phyloP scores from a whole-genome alignment of 2,888 invertebrate genomes.

The Operophtera brumata region DNA sequence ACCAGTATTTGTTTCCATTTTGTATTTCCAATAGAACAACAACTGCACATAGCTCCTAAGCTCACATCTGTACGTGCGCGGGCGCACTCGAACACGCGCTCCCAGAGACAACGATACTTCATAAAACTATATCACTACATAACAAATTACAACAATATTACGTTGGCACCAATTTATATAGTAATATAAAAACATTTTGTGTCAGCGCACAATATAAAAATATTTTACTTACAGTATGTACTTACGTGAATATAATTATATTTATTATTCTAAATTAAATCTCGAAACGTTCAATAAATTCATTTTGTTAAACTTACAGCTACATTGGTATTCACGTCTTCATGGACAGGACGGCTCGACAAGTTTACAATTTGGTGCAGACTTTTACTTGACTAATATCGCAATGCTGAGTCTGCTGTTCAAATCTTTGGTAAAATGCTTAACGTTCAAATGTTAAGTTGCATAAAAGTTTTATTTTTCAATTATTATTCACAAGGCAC shows the following conservation, averaged over 20 bases:
- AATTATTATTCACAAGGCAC: constrained; percentile 26
- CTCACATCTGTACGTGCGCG: constrained; percentile 49
- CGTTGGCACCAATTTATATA: constrained; percentile 78
- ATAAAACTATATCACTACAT: constrained; percentile 77
- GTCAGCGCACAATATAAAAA: constrained; percentile 77
- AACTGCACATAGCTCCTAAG: constrained; percentile 75
- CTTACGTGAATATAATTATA: constrained; percentile 72
- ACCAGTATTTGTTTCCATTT: constrained; percentile 58
- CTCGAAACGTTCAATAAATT: constrained; percentile 74
- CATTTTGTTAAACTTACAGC: constrained; percentile 63
- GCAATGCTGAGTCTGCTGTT: constrained; percentile 23
- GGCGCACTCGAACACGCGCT: constrained; percentile 47
- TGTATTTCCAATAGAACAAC: constrained; percentile 78
- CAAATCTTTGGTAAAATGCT: constrained; percentile 51
- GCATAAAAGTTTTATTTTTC: constrained; percentile 15
- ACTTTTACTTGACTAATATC: constrained; percentile 21
- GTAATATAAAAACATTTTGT: constrained; percentile 73
- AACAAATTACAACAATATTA: constrained; percentile 80
- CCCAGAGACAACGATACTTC: constrained; percentile 73
- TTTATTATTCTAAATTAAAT: constrained; percentile 68
- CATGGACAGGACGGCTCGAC: constrained; percentile 51
- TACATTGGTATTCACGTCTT: constrained; percentile 66
- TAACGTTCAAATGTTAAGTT: constrained; percentile 21
- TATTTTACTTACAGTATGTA: constrained; percentile 71
- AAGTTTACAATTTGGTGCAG: constrained; percentile 24